These are phyloP conservation scores for Alectoris magna DNA, from an alignment of 2,797 vertebrate species.

Conservation along the genomic window DNA sequence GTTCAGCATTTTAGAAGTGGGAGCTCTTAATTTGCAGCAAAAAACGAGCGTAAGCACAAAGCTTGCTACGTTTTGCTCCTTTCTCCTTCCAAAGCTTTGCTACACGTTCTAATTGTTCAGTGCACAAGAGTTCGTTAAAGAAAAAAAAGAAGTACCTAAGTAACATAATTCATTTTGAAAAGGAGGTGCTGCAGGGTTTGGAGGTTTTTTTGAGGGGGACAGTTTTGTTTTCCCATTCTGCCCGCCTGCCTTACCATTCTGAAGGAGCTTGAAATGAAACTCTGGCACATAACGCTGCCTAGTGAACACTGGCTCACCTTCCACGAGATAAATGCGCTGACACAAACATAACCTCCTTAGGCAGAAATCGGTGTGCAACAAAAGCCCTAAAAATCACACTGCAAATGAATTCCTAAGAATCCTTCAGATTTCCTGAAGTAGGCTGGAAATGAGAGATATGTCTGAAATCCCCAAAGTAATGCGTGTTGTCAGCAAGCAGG, in stretches of 20 bases:
- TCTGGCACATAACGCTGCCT: not conserved
- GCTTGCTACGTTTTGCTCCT: not conserved
- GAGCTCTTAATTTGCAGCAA: not conserved
- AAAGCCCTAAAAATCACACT: constrained; percentile 12
- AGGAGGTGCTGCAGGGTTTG: not conserved
- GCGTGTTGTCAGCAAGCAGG: constrained; percentile 33
- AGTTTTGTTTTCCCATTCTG: not conserved
- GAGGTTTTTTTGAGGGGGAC: not conserved
- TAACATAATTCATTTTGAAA: not conserved
- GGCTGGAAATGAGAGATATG: not conserved
- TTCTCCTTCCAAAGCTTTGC: not conserved
- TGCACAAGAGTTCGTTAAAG: not conserved
- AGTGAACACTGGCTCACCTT: not conserved
- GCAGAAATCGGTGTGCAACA: constrained; percentile 3
- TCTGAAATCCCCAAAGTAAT: constrained; percentile 33
- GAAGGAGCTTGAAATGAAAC: not conserved
- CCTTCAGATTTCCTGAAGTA: not conserved
- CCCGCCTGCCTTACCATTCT: not conserved
- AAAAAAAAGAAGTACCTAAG: not conserved
- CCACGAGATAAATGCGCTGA: not conserved
- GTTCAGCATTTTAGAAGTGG: not conserved
- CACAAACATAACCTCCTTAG: not conserved
- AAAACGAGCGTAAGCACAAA: not conserved
- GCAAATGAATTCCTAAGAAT: constrained; percentile 22
- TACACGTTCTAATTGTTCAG: not conserved